Conservation (phyloP, 1,140 invertebrate species). For the Nasonia vitripennis region DNA sequence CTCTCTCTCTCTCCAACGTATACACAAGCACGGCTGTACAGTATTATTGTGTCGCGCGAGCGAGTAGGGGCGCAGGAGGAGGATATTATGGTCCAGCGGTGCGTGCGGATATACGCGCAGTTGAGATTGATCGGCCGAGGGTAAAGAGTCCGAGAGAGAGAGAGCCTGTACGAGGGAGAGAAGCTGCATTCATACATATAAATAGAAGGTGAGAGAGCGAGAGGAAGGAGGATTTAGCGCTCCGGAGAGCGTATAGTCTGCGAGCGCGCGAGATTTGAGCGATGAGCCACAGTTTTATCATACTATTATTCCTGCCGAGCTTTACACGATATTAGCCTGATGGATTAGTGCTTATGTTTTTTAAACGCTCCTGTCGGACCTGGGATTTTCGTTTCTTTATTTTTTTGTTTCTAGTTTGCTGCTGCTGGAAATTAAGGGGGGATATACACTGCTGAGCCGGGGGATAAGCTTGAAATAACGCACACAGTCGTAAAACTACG, state of each 20-base stretch:
- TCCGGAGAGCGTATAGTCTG: neutral
- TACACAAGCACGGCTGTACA: neutral
- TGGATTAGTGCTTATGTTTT: constrained; percentile 15
- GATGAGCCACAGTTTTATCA: constrained; percentile 11
- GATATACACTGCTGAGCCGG: neutral
- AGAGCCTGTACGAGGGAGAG: neutral
- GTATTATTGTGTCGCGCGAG: neutral
- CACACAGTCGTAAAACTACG: neutral
- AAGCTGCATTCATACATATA: constrained; percentile 15
- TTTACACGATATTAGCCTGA: neutral
- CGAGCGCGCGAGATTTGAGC: neutral
- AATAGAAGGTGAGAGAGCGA: neutral
- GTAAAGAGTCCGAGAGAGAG: neutral
- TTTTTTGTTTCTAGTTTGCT: neutral
- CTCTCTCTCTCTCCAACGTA: neutral
- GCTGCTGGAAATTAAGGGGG: neutral
- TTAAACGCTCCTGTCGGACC: neutral
- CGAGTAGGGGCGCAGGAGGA: neutral
- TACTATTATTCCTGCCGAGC: neutral
- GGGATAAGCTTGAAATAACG: neutral
- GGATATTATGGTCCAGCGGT: neutral
- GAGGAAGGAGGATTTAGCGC: neutral
- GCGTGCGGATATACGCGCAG: neutral
- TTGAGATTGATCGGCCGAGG: constrained; percentile 34
- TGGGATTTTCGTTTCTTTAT: neutral